Conservation (phyloP, 2,888 invertebrate species). For the Nomada hirtipes region DNA sequence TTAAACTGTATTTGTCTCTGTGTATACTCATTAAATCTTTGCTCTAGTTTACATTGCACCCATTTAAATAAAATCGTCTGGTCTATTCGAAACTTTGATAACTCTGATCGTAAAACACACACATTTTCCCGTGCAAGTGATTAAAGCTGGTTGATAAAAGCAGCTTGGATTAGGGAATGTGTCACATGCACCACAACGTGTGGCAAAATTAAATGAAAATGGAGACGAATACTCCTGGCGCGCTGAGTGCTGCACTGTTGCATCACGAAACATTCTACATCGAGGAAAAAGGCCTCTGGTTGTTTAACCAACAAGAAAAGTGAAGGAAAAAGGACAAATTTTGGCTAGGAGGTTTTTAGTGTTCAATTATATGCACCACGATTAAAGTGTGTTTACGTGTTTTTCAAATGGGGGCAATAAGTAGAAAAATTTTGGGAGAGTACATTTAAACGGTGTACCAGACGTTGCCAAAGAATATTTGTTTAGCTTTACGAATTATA, state of each 20-base stretch:
- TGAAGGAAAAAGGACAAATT: not conserved
- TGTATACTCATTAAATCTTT: too few species aligned
- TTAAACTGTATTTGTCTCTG: too few species aligned
- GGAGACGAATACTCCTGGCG: conserved; percentile 11
- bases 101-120: not conserved
- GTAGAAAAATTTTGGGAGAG: too few species aligned
- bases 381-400: not conserved
- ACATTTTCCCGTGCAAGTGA: not conserved
- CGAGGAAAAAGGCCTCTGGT: not conserved
- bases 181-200: too few species aligned
- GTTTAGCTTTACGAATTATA: too few species aligned
- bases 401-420: not conserved
- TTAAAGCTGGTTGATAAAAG: not conserved
- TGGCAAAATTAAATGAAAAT: conserved; percentile 7
- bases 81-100: not conserved
- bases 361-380: not conserved
- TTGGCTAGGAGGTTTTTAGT: not conserved
- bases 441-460: too few species aligned
- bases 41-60: too few species aligned
- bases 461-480: too few species aligned
- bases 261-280: not conserved
- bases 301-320: not conserved
- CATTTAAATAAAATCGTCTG: not conserved
- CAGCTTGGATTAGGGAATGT: not conserved
- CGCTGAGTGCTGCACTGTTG: not conserved